Conservation (phyloP, 64 coral and sea anemone genomes). For the Trachythela sp. region DNA sequence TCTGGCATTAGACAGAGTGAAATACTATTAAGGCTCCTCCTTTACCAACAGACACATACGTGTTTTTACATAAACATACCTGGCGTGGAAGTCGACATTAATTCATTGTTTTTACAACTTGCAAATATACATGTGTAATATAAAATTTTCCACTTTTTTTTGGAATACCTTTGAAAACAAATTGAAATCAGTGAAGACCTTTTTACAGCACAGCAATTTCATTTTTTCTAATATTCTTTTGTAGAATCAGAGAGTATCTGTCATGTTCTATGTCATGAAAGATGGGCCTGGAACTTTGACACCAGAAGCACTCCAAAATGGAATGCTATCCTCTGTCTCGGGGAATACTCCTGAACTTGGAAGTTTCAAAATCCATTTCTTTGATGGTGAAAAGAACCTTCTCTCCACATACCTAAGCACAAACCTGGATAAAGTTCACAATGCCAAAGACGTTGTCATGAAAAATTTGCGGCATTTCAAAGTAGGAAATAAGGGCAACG, state of each 20-base stretch:
- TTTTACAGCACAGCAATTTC: too few relatives aligned
- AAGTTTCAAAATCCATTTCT: slow-evolving; percentile 58
- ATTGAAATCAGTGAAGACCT: too few relatives aligned
- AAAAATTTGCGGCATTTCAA: slow-evolving; percentile 54
- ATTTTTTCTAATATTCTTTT: slow-evolving; percentile 26
- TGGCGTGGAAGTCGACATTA: too few relatives aligned
- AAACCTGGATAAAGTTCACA: slow-evolving; percentile 77
- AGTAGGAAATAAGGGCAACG: slow-evolving; percentile 42
- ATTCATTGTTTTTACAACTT: too few relatives aligned
- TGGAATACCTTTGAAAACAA: too few relatives aligned
- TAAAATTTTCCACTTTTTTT: too few relatives aligned
- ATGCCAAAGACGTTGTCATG: slow-evolving; percentile 78
- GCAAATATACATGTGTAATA: too few relatives aligned
- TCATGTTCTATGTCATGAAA: slow-evolving; percentile 83
- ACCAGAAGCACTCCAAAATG: slow-evolving; percentile 40
- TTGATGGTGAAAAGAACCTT: slow-evolving; percentile 43
- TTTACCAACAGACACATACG: too few relatives aligned
- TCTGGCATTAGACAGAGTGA: too few relatives aligned
- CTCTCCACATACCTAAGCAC: slow-evolving; percentile 62
- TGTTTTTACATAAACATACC: too few relatives aligned
- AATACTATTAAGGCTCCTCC: too few relatives aligned
- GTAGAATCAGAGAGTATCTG: slow-evolving; percentile 61
- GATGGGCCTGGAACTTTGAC: slow-evolving; percentile 54
- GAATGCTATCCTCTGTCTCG: slow-evolving; percentile 43
- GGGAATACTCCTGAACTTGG: slow-evolving; percentile 81